These are phyloP conservation scores for Lagocephalus sceleratus DNA, from an alignment of 2,797 vertebrate genomes.

Conservation along the genomic window DNA sequence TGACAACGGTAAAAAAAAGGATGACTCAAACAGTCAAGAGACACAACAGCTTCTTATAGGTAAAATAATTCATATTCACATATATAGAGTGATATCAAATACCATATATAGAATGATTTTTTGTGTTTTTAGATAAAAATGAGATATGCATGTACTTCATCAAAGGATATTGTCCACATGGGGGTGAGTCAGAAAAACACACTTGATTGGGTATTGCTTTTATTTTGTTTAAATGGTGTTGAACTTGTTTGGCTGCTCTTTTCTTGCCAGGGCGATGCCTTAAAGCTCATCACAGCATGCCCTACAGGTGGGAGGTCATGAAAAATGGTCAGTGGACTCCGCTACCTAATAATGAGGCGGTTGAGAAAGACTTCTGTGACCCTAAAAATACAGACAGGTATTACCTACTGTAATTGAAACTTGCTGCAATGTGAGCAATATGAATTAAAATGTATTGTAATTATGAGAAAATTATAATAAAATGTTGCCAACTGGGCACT, in stretches of 20 bases:
- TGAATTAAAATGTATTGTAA: too few relatives aligned
- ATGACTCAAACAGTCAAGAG: background rate
- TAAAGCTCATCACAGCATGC: constrained; percentile 66
- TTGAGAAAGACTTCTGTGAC: constrained; percentile 74
- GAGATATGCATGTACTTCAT: constrained; percentile 77
- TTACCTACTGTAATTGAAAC: background rate
- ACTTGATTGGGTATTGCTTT: background rate
- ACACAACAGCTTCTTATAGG: constrained; percentile 19
- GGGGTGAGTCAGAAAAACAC: constrained; percentile 51
- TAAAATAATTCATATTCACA: constrained; percentile 12
- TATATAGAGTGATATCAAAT: background rate
- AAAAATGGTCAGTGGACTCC: constrained; percentile 48
- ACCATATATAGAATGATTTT: background rate
- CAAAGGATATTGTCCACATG: constrained; percentile 68
- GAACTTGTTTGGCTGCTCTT: background rate
- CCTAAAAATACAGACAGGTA: constrained; percentile 69
- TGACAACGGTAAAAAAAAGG: rapidly evolving
- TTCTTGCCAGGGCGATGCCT: constrained; percentile 59
- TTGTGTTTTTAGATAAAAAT: constrained; percentile 61
- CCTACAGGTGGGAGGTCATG: constrained; percentile 73
- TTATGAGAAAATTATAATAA: too few relatives aligned
- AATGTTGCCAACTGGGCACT: too few relatives aligned
- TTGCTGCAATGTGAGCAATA: background rate
- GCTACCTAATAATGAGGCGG: constrained; percentile 56
- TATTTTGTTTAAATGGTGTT: background rate